Percentiles rank a stretch among this genome's conserved stretches.
Conservation (phyloP, 2,797 vertebrate species). For the Sphenopsis melanotis region DNA sequence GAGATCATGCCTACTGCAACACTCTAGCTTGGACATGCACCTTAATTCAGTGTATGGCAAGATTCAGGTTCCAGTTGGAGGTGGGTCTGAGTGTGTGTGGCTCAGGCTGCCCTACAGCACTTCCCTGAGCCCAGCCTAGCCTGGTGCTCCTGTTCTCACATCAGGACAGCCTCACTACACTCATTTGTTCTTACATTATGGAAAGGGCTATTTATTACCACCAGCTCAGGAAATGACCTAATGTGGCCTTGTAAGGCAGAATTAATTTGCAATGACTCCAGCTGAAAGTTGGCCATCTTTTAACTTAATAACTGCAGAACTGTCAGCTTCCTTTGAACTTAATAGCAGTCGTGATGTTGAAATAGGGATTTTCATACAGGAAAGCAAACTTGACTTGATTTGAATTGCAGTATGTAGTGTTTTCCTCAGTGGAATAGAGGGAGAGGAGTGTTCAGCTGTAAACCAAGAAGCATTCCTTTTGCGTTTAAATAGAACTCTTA, state of each 20-base stretch:
- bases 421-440: slow-evolving; percentile 8
- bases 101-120: not conserved
- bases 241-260: slow-evolving; percentile 67
- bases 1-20: not conserved
- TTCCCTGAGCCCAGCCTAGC: not conserved
- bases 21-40: not conserved
- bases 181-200: slow-evolving; percentile 48
- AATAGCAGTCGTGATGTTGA: slow-evolving; percentile 69
- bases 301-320: slow-evolving; percentile 71
- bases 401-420: not conserved
- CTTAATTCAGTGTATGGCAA: accelerated
- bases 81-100: not conserved
- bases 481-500: not conserved
- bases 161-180: slow-evolving; percentile 21
- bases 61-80: not conserved
- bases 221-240: slow-evolving; percentile 70
- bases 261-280: slow-evolving; percentile 73
- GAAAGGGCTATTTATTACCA: slow-evolving; percentile 70
- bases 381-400: slow-evolving; percentile 51
- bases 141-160: not conserved
- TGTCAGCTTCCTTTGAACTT: slow-evolving; percentile 70
- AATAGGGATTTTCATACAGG: slow-evolving; percentile 58
- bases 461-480: not conserved
- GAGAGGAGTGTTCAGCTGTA: not conserved
- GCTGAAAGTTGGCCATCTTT: slow-evolving; percentile 67